Evolutionary conservation across 2,113 vertebrate genomes (phyloP).

Genomic region (Setophaga petechia): DNA sequence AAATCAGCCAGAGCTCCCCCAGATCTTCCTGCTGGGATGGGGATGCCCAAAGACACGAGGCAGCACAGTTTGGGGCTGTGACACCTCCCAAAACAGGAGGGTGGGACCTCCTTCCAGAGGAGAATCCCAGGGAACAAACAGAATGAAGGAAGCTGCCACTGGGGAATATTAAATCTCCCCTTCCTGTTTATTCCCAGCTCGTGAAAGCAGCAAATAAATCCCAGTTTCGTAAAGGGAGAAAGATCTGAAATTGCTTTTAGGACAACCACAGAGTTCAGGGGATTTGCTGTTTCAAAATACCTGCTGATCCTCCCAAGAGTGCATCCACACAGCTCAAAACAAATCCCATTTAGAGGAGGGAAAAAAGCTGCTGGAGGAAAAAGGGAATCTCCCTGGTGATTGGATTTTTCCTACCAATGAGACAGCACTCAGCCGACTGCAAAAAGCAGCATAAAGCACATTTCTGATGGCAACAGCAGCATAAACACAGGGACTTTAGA

Average conservation of each 20-base stretch:
- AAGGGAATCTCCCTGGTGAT: neutral
- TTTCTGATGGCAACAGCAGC: neutral
- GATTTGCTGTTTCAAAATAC: neutral
- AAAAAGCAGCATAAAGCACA: neutral
- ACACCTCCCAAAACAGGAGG: neutral
- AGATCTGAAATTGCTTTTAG: neutral
- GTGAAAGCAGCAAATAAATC: neutral
- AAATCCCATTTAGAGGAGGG: neutral
- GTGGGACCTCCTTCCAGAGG: neutral
- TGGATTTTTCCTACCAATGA: neutral
- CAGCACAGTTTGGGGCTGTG: neutral
- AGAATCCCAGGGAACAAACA: neutral
- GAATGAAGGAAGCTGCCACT: neutral
- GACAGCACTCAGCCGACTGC: neutral
- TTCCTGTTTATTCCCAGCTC: neutral
- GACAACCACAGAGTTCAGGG: neutral
- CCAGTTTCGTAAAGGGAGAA: neutral
- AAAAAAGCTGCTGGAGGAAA: neutral
- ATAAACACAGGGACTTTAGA: neutral
- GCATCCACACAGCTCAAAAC: neutral
- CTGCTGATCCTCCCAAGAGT: neutral
- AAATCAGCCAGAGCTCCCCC: neutral
- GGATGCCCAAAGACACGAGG: neutral
- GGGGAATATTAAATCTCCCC: neutral
- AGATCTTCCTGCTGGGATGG: neutral